phyloP scores from a whole-genome alignment of 1,140 invertebrate genomes.

The Aradophagus sp. region DNA sequence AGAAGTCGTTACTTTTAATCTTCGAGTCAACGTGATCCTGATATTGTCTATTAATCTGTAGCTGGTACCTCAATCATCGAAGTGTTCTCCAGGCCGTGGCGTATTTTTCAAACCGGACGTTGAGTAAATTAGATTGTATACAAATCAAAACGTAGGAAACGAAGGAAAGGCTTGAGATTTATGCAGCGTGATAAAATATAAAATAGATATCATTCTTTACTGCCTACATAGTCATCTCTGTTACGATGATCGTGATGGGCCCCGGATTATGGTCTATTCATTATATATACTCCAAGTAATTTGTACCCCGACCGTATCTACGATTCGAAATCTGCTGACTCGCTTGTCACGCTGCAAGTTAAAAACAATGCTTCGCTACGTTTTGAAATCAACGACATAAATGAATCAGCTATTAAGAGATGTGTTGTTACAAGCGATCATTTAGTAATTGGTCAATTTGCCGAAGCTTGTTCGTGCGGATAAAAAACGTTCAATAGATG shows the following conservation, averaged over 20 bases:
- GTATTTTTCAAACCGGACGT: slow-evolving; percentile 29
- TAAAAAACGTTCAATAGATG: too few relatives aligned
- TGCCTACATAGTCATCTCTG: slow-evolving; percentile 44
- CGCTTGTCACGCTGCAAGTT: slow-evolving; percentile 22
- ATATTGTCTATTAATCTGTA: slow-evolving; percentile 27
- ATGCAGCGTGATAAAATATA: slow-evolving; percentile 51
- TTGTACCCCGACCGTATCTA: slow-evolving; percentile 33
- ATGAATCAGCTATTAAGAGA: too few relatives aligned
- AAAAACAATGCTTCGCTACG: slow-evolving; percentile 28
- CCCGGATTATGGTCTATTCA: slow-evolving; percentile 52
- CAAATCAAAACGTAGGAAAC: slow-evolving; percentile 33
- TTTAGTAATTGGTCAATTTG: too few relatives aligned
- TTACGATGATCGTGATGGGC: slow-evolving; percentile 48
- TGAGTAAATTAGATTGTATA: slow-evolving; percentile 46
- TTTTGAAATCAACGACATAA: too few relatives aligned
- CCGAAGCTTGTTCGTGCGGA: too few relatives aligned
- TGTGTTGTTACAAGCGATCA: too few relatives aligned
- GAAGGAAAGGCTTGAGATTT: slow-evolving; percentile 29
- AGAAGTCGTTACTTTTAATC: too few relatives aligned
- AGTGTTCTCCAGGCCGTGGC: slow-evolving; percentile 6
- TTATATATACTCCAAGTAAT: slow-evolving; percentile 44
- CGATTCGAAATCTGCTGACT: slow-evolving; percentile 31
- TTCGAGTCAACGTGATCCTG: too few relatives aligned
- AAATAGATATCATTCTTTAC: slow-evolving; percentile 49
- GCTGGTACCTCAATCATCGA: slow-evolving; percentile 29